Base-by-base conservation (phyloP, 1,140 invertebrate species). In the Cydia strobilella region DNA sequence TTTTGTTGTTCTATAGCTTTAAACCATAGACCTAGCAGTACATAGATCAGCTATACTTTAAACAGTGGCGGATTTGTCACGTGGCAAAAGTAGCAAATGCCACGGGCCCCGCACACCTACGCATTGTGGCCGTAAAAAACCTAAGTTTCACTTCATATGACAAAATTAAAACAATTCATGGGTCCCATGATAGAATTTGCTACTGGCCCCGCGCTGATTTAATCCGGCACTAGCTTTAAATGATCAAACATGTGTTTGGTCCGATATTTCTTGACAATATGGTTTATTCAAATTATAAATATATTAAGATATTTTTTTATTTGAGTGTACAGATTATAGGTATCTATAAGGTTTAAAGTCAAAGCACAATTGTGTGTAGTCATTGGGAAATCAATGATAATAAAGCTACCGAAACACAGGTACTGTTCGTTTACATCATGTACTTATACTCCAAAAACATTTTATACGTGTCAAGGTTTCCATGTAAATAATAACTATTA, bases 361-460 rank as follows among this genome's bases (percentile, higher is more conserved):
- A 23, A 59, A 59, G 20, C 54, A 59, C 20, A 23, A 59, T 59
- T 59, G 0, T 10, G n/a, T 51, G 15, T 54, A 54, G 51, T 59
- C 9, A 23, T 59, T 20, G 20, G 54, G 9, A 23, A 59, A 59
- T 59, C 54, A 59, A 23, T 18, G 15, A 18, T 54, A 18, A 54
- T 54, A 18, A 54, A 13, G 12, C 51, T 54, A 54, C n/a, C 51
- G 51, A 54, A 54, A 54, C n/a, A 54, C 42, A 45, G 51, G 51
- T 54, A 54, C 51, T 54, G 18, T 54, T n/a, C 2, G 12, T 54
- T 54, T 54, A 54, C n/a, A 54, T 18, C 51, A 54, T 54, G 51
- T 54, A 54, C n/a, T 54, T 54, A 54, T 54, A 54, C n/a, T 54
- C 4, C n/a, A 18, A 9, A 18, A 54, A 2, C 51, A 54, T 54